A percentile compares a stretch with the other conserved stretches of the same genome.
phyloP scores from a whole-genome alignment of 2,888 invertebrate genomes.

The Drepanosiphum platanoidis region DNA sequence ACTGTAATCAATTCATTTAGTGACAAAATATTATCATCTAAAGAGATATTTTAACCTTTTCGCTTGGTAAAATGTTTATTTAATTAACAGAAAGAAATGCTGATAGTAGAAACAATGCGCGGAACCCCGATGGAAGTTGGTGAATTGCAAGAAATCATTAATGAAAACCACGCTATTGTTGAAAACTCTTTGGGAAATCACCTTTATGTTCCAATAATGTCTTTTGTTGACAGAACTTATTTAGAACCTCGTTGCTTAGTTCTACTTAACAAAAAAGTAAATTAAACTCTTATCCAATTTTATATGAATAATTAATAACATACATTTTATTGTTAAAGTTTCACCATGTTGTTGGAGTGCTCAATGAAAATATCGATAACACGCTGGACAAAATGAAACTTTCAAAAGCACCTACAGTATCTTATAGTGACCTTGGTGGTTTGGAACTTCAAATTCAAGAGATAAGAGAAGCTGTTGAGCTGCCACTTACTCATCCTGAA shows the following conservation, averaged over 20 bases:
- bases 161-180: constrained; percentile 99
- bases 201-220: constrained; percentile 98
- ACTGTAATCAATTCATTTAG: background rate
- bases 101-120: constrained; percentile 96
- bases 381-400: constrained; percentile 99
- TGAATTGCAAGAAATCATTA: constrained; percentile 97
- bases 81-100: constrained; percentile 81
- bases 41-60: background rate
- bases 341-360: constrained; percentile 96
- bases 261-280: constrained; percentile 92
- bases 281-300: background rate
- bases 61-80: background rate
- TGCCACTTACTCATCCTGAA: constrained; percentile 98
- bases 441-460: constrained; percentile 97
- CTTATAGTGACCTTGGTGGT: constrained; percentile 99
- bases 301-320: background rate
- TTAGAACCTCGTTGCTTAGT: constrained; percentile 99
- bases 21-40: background rate
- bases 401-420: constrained; percentile 99
- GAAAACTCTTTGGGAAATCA: constrained; percentile 98
- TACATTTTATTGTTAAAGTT: constrained; percentile 70
- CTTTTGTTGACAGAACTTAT: constrained; percentile 99
- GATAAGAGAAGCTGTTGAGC: constrained; percentile 97
- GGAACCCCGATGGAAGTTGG: constrained; percentile 99
- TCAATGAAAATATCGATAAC: constrained; percentile 99